phyloP scores from a whole-genome alignment of 2,113 vertebrate genomes.

The Prunella fulvescens region DNA sequence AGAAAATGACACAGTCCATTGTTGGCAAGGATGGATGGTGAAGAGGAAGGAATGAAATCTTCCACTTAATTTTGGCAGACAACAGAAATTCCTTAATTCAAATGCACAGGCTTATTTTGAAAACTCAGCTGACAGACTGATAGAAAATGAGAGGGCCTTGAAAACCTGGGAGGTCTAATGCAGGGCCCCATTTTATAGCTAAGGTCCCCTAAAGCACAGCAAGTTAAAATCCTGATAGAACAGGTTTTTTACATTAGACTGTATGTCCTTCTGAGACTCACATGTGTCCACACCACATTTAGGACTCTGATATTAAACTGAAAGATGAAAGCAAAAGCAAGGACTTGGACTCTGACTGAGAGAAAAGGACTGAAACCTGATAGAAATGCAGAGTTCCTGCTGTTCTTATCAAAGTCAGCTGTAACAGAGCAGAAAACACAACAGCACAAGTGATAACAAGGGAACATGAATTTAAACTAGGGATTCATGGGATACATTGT shows the following conservation, averaged over 20 bases:
- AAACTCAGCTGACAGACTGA: not conserved
- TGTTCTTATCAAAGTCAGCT: not conserved
- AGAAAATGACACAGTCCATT: not conserved
- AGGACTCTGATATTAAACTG: not conserved
- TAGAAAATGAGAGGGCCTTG: not conserved
- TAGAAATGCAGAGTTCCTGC: not conserved
- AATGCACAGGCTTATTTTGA: not conserved
- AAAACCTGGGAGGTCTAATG: not conserved
- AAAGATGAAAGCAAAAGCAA: not conserved
- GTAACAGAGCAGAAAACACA: not conserved
- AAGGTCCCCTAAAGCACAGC: not conserved
- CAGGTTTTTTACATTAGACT: not conserved
- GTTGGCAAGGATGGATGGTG: not conserved
- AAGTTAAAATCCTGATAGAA: not conserved
- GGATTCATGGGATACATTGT: not conserved
- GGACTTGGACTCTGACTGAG: not conserved
- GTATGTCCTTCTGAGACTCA: not conserved
- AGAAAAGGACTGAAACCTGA: not conserved
- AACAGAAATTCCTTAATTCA: not conserved
- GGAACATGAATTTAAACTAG: not conserved
- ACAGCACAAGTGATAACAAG: not conserved
- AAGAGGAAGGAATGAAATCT: constrained; percentile 5
- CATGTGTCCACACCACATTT: accelerated
- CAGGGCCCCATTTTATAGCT: not conserved
- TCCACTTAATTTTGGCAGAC: not conserved